Evolutionary conservation across 2,888 invertebrate species (phyloP).

Genomic region (Orchestes rusci): DNA sequence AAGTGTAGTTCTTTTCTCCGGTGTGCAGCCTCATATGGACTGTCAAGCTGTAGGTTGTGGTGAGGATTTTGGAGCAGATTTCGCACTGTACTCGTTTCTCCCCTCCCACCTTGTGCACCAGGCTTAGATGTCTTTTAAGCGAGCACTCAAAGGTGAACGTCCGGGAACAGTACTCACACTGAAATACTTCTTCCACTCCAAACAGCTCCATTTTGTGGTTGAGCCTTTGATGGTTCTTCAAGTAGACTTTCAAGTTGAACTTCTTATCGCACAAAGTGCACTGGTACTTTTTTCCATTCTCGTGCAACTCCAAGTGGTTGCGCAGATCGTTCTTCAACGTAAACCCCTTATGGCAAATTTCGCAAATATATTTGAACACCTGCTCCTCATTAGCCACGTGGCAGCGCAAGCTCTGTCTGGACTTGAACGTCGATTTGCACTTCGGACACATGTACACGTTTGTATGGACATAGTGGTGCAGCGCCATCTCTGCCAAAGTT

Average conservation of each 20-base stretch:
- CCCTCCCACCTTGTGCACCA: constrained; percentile 36
- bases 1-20: constrained; percentile 33
- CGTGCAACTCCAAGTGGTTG: constrained; percentile 31
- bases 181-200: constrained; percentile 31
- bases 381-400: constrained; percentile 20
- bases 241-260: constrained; percentile 32
- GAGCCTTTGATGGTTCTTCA: constrained; percentile 32
- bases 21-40: constrained; percentile 36
- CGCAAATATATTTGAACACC: constrained; percentile 27
- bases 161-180: constrained; percentile 33
- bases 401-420: constrained; percentile 1
- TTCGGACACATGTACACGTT: constrained; percentile 27
- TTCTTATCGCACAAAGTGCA: constrained; percentile 32
- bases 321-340: constrained; percentile 10
- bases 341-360: constrained; percentile 26
- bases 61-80: constrained; percentile 33
- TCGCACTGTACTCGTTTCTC: constrained; percentile 28
- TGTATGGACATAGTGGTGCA: constrained; percentile 28
- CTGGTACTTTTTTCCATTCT: constrained; percentile 31
- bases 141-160: constrained; percentile 35
- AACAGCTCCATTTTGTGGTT: constrained; percentile 36
- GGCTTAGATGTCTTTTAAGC: constrained; percentile 33
- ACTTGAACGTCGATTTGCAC: constrained; percentile 23
- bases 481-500: constrained; percentile 28
- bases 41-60: constrained; percentile 35